phyloP scores from a whole-genome alignment of 2,888 invertebrate genomes.

The Anagyrus pseudococci region DNA sequence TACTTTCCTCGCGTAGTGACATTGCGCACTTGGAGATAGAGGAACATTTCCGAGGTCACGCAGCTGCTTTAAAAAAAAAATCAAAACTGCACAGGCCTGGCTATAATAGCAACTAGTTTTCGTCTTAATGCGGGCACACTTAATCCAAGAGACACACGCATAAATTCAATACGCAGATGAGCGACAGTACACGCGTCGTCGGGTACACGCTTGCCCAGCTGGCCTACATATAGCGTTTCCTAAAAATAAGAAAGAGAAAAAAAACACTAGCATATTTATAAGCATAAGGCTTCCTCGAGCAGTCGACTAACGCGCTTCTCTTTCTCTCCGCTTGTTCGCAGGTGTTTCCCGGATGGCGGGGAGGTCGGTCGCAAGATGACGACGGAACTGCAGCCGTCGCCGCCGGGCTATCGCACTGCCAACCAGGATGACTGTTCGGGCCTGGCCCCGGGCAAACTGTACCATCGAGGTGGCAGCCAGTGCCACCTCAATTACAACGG shows the following conservation, averaged over 20 bases:
- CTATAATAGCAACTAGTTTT: too few species aligned
- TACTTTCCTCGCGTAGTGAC: too few species aligned
- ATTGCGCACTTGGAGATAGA: too few species aligned
- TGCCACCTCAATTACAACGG: constrained; percentile 43
- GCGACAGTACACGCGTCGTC: too few species aligned
- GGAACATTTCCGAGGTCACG: too few species aligned
- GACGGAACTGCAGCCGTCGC: constrained; percentile 61
- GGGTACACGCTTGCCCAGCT: neutral
- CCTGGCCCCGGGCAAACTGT: constrained; percentile 41
- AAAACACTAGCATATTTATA: too few species aligned
- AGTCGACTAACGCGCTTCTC: neutral
- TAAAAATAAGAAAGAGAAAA: too few species aligned
- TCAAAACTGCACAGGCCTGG: too few species aligned
- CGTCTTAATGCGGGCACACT: too few species aligned
- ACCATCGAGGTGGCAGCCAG: constrained; percentile 41
- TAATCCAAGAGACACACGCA: too few species aligned
- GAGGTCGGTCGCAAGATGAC: constrained; percentile 61
- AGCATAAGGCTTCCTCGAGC: constrained; percentile 8
- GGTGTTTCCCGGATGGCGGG: constrained; percentile 62
- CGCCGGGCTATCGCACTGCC: constrained; percentile 57
- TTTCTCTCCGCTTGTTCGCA: constrained; percentile 30
- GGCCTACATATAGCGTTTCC: constrained; percentile 20
- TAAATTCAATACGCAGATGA: too few species aligned
- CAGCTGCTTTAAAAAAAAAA: too few species aligned
- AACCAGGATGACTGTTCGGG: constrained; percentile 57